Percentiles rank a stretch among this genome's conserved stretches.
Conservation (phyloP, 2,113 vertebrate genomes). For the Hippoglossus stenolepis region DNA sequence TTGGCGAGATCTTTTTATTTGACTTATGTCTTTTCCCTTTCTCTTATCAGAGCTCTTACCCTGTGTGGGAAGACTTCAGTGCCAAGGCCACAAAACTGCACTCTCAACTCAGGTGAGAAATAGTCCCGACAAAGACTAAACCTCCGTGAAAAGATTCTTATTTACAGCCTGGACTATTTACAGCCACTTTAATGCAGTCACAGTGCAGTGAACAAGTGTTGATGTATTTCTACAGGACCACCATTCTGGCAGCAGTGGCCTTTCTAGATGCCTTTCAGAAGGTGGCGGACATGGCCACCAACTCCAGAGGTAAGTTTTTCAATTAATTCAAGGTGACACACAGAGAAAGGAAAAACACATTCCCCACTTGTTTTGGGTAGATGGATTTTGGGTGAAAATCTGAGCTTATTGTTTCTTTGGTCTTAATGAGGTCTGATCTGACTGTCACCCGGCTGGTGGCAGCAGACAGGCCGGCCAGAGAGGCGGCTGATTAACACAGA, state of each 20-base stretch:
- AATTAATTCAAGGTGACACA: not conserved
- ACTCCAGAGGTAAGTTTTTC: constrained; percentile 90
- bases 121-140: not conserved
- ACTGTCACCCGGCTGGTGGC: constrained; percentile 58
- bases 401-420: constrained; percentile 69
- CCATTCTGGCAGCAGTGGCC: constrained; percentile 93
- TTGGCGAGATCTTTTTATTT: constrained; percentile 17
- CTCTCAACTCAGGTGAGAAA: constrained; percentile 95
- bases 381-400: constrained; percentile 42
- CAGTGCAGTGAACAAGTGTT: constrained; percentile 16
- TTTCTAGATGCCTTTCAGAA: constrained; percentile 99
- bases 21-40: constrained; percentile 14
- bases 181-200: not conserved
- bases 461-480: constrained; percentile 40
- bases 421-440: constrained; percentile 75
- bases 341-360: not conserved
- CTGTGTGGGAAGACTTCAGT: constrained; percentile 99
- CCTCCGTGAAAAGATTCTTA: constrained; percentile 11
- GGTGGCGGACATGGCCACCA: constrained; percentile 99
- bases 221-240: constrained; percentile 87
- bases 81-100: constrained; percentile 98
- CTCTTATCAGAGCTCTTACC: constrained; percentile 92
- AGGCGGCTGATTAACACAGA: constrained; percentile 71
- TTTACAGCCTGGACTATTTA: constrained; percentile 19
- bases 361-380: not conserved